phyloP scores from a whole-genome alignment of 2,888 invertebrate species.

The Lasioglossum marginatum region DNA sequence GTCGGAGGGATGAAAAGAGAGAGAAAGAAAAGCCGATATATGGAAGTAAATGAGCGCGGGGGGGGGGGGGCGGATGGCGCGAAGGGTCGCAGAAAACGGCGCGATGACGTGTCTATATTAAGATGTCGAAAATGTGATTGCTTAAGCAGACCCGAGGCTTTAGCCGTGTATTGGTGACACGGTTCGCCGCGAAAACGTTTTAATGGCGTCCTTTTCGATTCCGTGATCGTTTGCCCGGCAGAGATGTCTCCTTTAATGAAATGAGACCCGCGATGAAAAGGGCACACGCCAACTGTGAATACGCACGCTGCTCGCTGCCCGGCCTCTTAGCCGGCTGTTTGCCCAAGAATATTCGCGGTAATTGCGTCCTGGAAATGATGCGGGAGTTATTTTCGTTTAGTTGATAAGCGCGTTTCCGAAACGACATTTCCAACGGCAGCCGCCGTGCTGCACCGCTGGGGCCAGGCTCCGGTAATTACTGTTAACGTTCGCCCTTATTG shows the following conservation, averaged over 20 bases:
- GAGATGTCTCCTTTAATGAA: constrained; percentile 57
- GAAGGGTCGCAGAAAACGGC: constrained; percentile 12
- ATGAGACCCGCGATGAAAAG: constrained; percentile 50
- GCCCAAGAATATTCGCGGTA: constrained; percentile 54
- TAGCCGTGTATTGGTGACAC: constrained; percentile 12
- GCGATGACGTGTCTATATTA: constrained; percentile 62
- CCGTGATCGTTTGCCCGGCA: constrained; percentile 31
- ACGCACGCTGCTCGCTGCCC: constrained; percentile 23
- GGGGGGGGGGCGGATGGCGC: neutral
- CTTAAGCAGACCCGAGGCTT: constrained; percentile 18
- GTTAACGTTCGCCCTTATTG: constrained; percentile 30
- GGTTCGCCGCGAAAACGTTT: constrained; percentile 23
- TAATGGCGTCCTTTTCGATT: constrained; percentile 41
- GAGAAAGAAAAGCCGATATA: neutral
- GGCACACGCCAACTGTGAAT: constrained; percentile 46
- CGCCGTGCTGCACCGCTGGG: neutral
- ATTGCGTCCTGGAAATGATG: constrained; percentile 46
- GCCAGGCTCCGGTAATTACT: constrained; percentile 37
- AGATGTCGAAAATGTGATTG: constrained; percentile 66
- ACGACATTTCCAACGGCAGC: constrained; percentile 18
- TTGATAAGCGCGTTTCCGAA: constrained; percentile 44
- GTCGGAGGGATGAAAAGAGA: neutral
- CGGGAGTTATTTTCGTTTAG: constrained; percentile 28
- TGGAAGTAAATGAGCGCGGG: neutral
- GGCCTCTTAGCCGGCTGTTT: neutral